Evolutionary conservation across 2,888 invertebrate genomes (phyloP).

Genomic region (Acanthosoma haemorrhoidale): DNA sequence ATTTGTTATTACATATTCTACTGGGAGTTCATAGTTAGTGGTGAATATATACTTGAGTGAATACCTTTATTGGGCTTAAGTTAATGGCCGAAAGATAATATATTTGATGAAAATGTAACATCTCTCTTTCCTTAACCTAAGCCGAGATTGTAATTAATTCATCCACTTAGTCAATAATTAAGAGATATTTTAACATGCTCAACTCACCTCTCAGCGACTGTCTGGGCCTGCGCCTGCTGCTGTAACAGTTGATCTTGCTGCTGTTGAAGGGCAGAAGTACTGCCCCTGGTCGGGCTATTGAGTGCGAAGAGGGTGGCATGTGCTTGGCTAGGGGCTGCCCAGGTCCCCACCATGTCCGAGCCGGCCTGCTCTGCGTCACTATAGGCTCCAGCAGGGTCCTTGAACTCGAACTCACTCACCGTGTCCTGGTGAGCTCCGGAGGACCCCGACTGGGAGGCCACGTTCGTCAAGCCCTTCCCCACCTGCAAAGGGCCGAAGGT

Average conservation of each 20-base stretch:
- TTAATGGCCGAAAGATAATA: no score
- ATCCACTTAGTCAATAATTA: no score
- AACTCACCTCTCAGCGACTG: slow-evolving; percentile 8
- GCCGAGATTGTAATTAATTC: no score
- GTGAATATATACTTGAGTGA: no score
- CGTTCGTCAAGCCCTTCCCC: slow-evolving; percentile 65
- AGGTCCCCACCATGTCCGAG: slow-evolving; percentile 39
- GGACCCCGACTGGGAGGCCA: slow-evolving; percentile 53
- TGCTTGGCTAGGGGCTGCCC: slow-evolving; percentile 37
- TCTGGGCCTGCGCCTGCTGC: background rate
- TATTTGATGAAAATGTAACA: no score
- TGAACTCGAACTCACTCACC: slow-evolving; percentile 67
- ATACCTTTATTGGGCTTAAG: no score
- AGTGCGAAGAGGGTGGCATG: slow-evolving; percentile 37
- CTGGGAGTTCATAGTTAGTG: no score
- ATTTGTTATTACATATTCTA: no score
- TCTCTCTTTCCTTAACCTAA: no score
- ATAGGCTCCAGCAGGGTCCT: slow-evolving; percentile 44
- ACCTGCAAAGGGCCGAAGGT: no score
- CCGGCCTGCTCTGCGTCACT: slow-evolving; percentile 41
- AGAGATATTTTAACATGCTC: no score
- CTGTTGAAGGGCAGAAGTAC: background rate
- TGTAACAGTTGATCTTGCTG: background rate
- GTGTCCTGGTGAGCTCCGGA: slow-evolving; percentile 46
- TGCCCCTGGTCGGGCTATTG: slow-evolving; percentile 34